Conservation (phyloP, 1,140 invertebrate genomes). For the Magallana ariakensis region DNA sequence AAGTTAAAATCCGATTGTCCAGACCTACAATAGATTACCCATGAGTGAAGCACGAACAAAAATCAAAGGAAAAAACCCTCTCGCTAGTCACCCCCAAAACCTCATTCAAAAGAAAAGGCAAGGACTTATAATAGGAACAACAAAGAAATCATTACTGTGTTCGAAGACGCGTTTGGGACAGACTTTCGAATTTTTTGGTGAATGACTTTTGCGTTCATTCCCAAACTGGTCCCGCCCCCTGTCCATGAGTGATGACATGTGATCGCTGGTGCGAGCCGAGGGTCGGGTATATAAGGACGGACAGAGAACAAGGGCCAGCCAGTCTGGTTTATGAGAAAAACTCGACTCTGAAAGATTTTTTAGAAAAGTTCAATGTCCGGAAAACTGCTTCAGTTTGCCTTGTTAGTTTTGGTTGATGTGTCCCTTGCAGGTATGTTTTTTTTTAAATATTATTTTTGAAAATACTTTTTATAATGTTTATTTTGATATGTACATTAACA, state of each 20-base stretch:
- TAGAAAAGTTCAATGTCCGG: slow-evolving; percentile 1
- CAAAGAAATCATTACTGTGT: not conserved
- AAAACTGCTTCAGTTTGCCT: not conserved
- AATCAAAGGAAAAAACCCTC: not conserved
- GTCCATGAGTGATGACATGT: slow-evolving; percentile 1
- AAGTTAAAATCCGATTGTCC: not conserved
- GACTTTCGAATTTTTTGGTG: not conserved
- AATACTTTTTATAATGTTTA: too few relatives aligned
- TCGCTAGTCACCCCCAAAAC: not conserved
- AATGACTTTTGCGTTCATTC: not conserved
- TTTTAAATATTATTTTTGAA: not conserved
- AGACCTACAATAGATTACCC: not conserved
- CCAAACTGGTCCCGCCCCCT: not conserved
- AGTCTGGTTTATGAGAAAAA: not conserved
- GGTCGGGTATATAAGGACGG: not conserved
- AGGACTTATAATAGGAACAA: not conserved
- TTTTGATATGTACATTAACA: too few relatives aligned
- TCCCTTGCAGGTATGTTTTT: not conserved
- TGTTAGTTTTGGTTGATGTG: not conserved
- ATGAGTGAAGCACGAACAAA: slow-evolving; percentile 19
- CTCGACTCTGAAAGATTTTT: not conserved
- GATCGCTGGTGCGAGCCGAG: not conserved
- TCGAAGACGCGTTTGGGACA: not conserved
- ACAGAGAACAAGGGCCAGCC: not conserved
- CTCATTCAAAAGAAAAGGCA: not conserved